A percentile compares a stretch with the other conserved stretches of the same genome.
Conservation (phyloP, 2,797 vertebrate species). For the Acanthurus lineatus region DNA sequence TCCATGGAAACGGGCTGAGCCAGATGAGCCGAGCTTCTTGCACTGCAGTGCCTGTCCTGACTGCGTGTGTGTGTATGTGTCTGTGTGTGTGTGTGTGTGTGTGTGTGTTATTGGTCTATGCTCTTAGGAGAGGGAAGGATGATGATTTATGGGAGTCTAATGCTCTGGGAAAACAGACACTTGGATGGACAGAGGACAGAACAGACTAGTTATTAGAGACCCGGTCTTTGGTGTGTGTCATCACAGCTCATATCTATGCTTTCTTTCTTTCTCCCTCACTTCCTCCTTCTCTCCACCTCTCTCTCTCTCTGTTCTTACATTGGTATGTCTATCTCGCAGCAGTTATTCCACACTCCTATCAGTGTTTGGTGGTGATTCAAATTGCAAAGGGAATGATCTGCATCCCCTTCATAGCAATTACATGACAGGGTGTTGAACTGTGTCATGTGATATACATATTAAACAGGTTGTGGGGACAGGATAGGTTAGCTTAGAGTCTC, state of each 20-base stretch:
- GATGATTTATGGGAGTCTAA: conserved; percentile 72
- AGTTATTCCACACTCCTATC: conserved; percentile 37
- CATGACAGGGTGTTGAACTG: neutral
- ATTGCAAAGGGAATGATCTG: conserved; percentile 38
- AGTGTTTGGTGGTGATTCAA: conserved; percentile 28
- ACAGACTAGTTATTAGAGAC: neutral
- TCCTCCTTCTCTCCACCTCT: neutral
- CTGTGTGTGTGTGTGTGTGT: conserved; percentile 34
- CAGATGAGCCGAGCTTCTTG: conserved; percentile 69
- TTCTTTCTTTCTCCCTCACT: conserved; percentile 1
- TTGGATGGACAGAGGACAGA: conserved; percentile 7
- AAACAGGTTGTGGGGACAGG: too few species aligned
- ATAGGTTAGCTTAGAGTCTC: too few species aligned
- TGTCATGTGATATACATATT: neutral
- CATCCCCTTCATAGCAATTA: conserved; percentile 24
- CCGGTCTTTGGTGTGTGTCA: neutral
- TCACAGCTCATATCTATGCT: neutral
- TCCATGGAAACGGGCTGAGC: conserved; percentile 82
- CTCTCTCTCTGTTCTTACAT: conserved; percentile 1
- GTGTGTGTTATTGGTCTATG: conserved; percentile 18
- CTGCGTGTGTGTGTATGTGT: conserved; percentile 30
- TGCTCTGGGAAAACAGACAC: conserved; percentile 43
- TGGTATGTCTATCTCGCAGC: conserved; percentile 6
- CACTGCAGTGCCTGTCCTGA: conserved; percentile 56
- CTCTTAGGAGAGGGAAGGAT: conserved; percentile 41